These are phyloP conservation scores for Ardeotis arabs DNA, from an alignment of 2,113 vertebrate genomes.

Conservation along the genomic window DNA sequence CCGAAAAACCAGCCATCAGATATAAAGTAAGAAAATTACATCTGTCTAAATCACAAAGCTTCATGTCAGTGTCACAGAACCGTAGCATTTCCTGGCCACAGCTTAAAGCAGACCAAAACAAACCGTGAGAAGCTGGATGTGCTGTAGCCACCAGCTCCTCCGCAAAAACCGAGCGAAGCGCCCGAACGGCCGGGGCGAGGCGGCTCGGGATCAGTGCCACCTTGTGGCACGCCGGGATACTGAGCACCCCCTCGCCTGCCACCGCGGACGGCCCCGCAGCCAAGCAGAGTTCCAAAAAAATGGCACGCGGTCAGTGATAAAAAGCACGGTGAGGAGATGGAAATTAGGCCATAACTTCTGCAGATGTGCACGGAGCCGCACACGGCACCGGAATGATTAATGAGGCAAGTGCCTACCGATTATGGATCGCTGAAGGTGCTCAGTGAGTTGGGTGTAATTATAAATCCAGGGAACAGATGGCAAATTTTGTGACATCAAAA, in stretches of 20 bases:
- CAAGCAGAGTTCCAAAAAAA: not conserved
- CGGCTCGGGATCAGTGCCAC: conserved; percentile 19
- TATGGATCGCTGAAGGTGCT: conserved; percentile 43
- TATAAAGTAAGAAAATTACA: not conserved
- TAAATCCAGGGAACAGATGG: conserved; percentile 52
- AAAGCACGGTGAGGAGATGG: not conserved
- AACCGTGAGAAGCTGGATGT: not conserved
- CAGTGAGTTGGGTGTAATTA: conserved; percentile 19
- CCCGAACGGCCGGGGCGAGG: not conserved
- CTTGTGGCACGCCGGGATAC: conserved; percentile 19
- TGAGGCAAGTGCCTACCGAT: conserved; percentile 10
- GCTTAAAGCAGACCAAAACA: not conserved
- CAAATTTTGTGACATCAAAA: conserved; percentile 25
- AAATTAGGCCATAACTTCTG: not conserved
- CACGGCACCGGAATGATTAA: conserved; percentile 30
- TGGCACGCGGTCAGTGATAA: accelerated
- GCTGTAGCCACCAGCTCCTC: not conserved
- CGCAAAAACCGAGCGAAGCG: accelerated
- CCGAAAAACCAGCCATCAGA: too few relatives aligned
- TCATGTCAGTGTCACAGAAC: not conserved
- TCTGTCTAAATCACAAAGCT: not conserved
- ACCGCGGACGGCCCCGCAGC: not conserved
- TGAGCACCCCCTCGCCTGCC: not conserved
- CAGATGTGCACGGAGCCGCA: not conserved
- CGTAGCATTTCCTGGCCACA: not conserved